Percentiles rank a stretch among this genome's conserved stretches.
Evolutionary conservation across 2,888 invertebrate species (phyloP).

Genomic region (Coleophora flavipennella): DNA sequence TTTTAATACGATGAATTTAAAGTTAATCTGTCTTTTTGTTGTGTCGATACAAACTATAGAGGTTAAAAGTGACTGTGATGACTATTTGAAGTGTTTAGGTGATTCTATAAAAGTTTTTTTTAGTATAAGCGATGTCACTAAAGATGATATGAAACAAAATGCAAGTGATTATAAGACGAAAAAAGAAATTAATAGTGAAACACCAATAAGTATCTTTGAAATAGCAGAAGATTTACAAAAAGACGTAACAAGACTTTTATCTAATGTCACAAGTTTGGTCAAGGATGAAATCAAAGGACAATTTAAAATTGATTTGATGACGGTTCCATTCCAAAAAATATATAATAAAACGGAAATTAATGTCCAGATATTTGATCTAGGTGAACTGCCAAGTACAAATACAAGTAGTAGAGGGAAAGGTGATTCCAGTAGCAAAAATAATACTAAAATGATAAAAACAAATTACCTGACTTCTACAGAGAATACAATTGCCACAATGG

Average conservation of each 20-base stretch:
- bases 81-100: conserved; percentile 31
- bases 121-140: conserved; percentile 14
- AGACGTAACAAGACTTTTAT: conserved; percentile 28
- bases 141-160: conserved; percentile 18
- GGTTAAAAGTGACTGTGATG: conserved; percentile 37
- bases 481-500: too few relatives aligned
- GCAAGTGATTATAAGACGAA: conserved; percentile 19
- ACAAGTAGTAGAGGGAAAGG: too few relatives aligned
- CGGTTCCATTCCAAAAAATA: conserved; percentile 18
- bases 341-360: conserved; percentile 33
- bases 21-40: conserved; percentile 20
- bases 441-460: too few relatives aligned
- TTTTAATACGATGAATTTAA: conserved; percentile 11
- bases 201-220: conserved; percentile 8
- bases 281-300: conserved; percentile 27
- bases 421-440: too few relatives aligned
- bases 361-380: background rate
- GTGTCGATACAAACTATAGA: conserved; percentile 18
- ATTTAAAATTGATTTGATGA: conserved; percentile 13
- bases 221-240: conserved; percentile 11
- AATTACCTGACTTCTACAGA: too few relatives aligned
- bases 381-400: background rate
- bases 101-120: conserved; percentile 30
- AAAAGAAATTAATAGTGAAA: background rate
- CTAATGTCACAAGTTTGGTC: conserved; percentile 30